Evolutionary conservation across 64 coral and sea anemone species (phyloP).

Genomic region (Catalaphyllia jardinei): DNA sequence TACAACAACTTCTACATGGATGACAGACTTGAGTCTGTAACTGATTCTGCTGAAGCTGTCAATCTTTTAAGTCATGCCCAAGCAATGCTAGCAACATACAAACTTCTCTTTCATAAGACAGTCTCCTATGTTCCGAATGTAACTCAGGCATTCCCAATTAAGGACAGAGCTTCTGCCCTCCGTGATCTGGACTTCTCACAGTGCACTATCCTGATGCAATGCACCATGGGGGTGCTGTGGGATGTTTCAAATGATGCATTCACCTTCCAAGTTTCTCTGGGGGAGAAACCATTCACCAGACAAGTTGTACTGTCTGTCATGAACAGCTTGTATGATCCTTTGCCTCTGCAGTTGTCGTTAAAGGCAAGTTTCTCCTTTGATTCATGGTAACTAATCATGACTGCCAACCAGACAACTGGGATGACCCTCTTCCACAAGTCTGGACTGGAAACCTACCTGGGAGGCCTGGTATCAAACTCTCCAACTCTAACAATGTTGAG

Average conservation of each 20-base stretch:
- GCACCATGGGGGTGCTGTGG: constrained; percentile 71
- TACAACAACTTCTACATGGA: constrained; percentile 56
- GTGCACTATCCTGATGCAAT: constrained; percentile 38
- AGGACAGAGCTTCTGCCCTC: constrained; percentile 44
- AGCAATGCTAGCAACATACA: constrained; percentile 51
- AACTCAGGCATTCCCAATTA: constrained; percentile 34
- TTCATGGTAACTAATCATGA: background rate
- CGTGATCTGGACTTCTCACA: constrained; percentile 45
- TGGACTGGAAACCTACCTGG: constrained; percentile 41
- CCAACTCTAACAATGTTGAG: constrained; percentile 10
- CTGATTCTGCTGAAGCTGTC: constrained; percentile 4
- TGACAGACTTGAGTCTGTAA: constrained; percentile 35
- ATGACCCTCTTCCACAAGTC: constrained; percentile 41
- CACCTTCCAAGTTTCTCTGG: constrained; percentile 38
- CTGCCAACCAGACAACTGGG: constrained; percentile 36
- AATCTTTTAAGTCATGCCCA: constrained; percentile 37
- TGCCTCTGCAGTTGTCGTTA: constrained; percentile 49
- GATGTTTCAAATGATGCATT: constrained; percentile 54
- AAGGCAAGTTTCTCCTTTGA: constrained; percentile 53
- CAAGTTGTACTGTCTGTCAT: constrained; percentile 66
- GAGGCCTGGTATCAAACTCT: constrained; percentile 36
- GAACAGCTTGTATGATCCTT: constrained; percentile 81
- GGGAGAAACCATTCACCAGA: constrained; percentile 68
- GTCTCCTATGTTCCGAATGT: constrained; percentile 40
- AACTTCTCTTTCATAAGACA: constrained; percentile 70